Base-by-base conservation (phyloP, 2,113 vertebrate genomes). In the Polypterus senegalus region DNA sequence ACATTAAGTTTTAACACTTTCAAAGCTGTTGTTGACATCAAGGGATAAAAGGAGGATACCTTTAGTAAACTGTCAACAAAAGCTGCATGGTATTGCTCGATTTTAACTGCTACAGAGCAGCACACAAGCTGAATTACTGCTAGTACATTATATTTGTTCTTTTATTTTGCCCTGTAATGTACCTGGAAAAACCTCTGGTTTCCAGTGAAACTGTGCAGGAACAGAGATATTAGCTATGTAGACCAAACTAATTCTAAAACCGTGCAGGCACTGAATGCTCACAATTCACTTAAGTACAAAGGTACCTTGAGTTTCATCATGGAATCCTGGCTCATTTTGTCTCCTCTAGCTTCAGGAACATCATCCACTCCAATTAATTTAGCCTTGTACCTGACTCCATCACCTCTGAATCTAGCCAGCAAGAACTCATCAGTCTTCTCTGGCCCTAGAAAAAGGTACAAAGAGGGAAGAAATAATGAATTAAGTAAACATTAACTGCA, bases 281-380 rank as follows among this genome's bases (percentile, higher is more conserved):
- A 45, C 57, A 58, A 9, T 47, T 6, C 46, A 45, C 3, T 47
- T 58, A 47, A 45, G 1, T 45, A 5, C 7, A 45, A 47, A 45
- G 58, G 5, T 81, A 97, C 95, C 92, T 98, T 98, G 1, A 98
- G 83, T 64, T 98, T 98, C 95, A 98, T 98, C 95, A 98, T 98
- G 57, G 95, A 96, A 76, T 98, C 94, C 66, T 98, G 95, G 74
- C 91, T 91, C 94, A 98, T 97, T 80, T 97, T 95, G 70, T 98
- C 94, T 59, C 94, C 95, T 76, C 93, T 81, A 69, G 94, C 87
- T 59, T 94, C 91, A 0, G 89, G 76, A 10, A 98, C 91, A 52
- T 97, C 93, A 68, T 97, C 94, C 44, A 97, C 78, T 6, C 95
- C 95, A 5, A 98, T 98, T 5, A 98, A 73, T 68, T 98, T 98